Evolutionary conservation across 1,140 invertebrate genomes (phyloP).

Genomic region (Plectrocnemia conspersa): DNA sequence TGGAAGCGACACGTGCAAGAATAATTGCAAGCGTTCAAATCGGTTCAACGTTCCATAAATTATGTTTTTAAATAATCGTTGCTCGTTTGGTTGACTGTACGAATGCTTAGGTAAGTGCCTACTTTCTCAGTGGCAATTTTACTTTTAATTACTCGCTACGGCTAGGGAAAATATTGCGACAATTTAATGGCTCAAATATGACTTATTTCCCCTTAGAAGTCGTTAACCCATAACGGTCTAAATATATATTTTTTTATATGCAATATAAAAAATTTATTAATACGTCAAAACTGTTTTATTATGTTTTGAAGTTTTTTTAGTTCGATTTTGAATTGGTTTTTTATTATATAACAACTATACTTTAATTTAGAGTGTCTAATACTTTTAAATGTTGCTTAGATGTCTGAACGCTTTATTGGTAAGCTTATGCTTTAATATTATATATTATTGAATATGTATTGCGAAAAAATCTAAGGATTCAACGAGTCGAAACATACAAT

Average conservation of each 20-base stretch:
- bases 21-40: neutral
- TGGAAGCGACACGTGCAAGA: neutral
- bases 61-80: neutral
- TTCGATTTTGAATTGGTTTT: too few species aligned
- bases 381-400: too few species aligned
- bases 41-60: neutral
- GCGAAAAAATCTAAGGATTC: too few species aligned
- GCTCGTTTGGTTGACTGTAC: constrained; percentile 9
- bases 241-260: neutral
- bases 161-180: constrained; percentile 30
- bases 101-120: constrained; percentile 27
- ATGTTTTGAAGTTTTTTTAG: too few species aligned
- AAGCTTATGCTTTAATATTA: too few species aligned
- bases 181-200: constrained; percentile 32
- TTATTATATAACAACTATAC: too few species aligned
- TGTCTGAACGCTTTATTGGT: too few species aligned
- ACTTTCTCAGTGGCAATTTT: constrained; percentile 24
- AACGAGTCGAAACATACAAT: too few species aligned
- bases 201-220: constrained; percentile 21
- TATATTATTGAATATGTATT: too few species aligned
- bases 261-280: neutral
- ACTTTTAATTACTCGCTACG: constrained; percentile 27
- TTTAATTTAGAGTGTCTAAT: too few species aligned
- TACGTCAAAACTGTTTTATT: too few species aligned
- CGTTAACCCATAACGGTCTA: neutral